These are phyloP conservation scores for Patella depressa DNA, from an alignment of 2,888 invertebrate species.

Conservation along the genomic window DNA sequence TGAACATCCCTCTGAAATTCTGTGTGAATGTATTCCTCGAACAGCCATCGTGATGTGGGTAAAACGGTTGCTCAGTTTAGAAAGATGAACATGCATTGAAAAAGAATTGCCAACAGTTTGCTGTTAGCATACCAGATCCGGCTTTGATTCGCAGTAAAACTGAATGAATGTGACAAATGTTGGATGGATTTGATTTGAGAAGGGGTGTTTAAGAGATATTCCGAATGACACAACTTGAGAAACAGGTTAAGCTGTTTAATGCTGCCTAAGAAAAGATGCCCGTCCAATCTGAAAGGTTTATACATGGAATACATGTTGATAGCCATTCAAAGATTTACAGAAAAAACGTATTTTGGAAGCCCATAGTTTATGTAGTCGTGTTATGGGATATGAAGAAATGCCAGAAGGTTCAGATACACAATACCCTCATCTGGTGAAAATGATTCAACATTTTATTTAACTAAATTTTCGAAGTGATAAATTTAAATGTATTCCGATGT, in stretches of 20 bases:
- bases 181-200: slow-evolving; percentile 97
- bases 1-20: slow-evolving; percentile 99
- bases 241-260: slow-evolving; percentile 99
- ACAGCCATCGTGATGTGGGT: slow-evolving; percentile 99
- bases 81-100: too few relatives aligned
- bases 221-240: slow-evolving; percentile 97
- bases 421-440: too few relatives aligned
- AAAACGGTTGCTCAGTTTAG: slow-evolving; percentile 99
- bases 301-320: slow-evolving; percentile 77
- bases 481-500: too few relatives aligned
- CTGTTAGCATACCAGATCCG: slow-evolving; percentile 98
- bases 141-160: slow-evolving; percentile 94
- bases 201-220: slow-evolving; percentile 99
- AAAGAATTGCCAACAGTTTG: too few relatives aligned
- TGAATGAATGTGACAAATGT: slow-evolving; percentile 95
- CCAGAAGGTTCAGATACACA: too few relatives aligned
- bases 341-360: too few relatives aligned
- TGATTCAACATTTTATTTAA: too few relatives aligned
- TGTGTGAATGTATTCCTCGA: slow-evolving; percentile 98
- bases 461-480: too few relatives aligned
- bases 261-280: slow-evolving; percentile 99
- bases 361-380: too few relatives aligned
- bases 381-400: too few relatives aligned
- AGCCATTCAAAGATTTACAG: too few relatives aligned
- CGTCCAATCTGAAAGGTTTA: slow-evolving; percentile 99